Evolutionary conservation across 2,888 invertebrate genomes (phyloP), one percentile per base, ranked within the genome.

Genomic region (Eurytoma californica): DNA sequence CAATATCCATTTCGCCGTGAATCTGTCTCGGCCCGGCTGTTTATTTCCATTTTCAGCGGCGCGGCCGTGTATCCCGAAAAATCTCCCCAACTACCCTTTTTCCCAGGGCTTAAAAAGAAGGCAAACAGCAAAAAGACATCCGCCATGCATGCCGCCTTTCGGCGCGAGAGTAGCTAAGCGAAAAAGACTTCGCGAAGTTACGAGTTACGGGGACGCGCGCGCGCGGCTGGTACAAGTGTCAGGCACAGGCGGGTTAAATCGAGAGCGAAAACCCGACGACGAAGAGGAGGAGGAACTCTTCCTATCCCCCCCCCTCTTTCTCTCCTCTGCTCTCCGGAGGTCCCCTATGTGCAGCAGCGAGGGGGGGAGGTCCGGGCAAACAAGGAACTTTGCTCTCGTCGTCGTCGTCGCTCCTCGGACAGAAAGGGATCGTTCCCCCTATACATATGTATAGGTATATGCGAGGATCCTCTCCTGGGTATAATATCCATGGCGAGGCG

Each of bases 321-420:
- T 3, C 66, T 18, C 18, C 13, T 53, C 16, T 9, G 16, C 47
- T 16, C n/a, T 16, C 51, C 12, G 18, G 51, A 24, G 65, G 18
- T 49, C 13, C 57, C 24, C 57, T 3, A 30, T 39, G 18, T 51
- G n/a, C 3, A 3, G 39, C 20, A n/a, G 3, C 9, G 39, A 14
- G 30, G 16, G 28, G n/a, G 39, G 18, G n/a, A 4, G 57, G 67
- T 18, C 30, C 55, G 47, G 51, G 55, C 68, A 69, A 79, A 74
- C 65, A 74, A 79, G 80, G 72, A 76, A 72, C 76, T 80, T 76
- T 69, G 72, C 69, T 73, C 72, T 39, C 61, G 24, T 57, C 57
- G 28, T 24, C 53, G 68, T 53, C 76, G 53, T 28, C 68, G 61
- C n/a, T 39, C 55, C 51, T 51, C 55, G 67, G 68, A 68, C 72